Conservation (phyloP, 2,888 invertebrate species). For the Labia minor region DNA sequence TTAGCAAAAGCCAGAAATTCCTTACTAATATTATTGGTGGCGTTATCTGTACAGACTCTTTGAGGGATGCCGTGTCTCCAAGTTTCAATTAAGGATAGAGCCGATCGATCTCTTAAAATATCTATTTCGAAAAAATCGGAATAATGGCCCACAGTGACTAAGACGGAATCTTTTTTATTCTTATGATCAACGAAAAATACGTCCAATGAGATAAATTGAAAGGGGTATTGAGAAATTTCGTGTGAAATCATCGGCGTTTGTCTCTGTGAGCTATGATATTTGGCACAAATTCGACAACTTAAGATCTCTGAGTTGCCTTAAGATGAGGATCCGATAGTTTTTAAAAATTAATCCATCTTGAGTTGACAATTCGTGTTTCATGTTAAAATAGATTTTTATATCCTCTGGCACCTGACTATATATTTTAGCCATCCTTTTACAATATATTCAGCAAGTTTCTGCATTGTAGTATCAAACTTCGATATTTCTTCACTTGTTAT, state of each 20-base stretch:
- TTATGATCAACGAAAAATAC: slow-evolving; percentile 21
- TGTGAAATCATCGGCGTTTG: slow-evolving; percentile 22
- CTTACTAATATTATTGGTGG: slow-evolving; percentile 23
- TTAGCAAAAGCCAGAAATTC: slow-evolving; percentile 24
- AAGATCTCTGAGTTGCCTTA: slow-evolving; percentile 1
- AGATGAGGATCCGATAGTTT: slow-evolving; percentile 21
- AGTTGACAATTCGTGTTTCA: slow-evolving; percentile 20
- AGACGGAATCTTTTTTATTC: slow-evolving; percentile 19
- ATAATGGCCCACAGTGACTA: slow-evolving; percentile 27
- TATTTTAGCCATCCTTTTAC: neutral
- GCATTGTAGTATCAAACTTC: slow-evolving; percentile 1
- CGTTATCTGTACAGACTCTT: slow-evolving; percentile 24
- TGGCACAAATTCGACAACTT: neutral
- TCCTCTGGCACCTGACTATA: slow-evolving; percentile 1
- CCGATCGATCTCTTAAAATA: slow-evolving; percentile 22
- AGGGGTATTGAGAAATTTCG: slow-evolving; percentile 25
- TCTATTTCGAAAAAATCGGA: slow-evolving; percentile 28
- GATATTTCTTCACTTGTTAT: neutral
- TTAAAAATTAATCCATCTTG: slow-evolving; percentile 24
- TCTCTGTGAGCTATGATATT: slow-evolving; percentile 17
- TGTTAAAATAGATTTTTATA: slow-evolving; percentile 17
- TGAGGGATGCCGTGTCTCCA: slow-evolving; percentile 25
- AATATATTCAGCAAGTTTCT: neutral
- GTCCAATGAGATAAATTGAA: slow-evolving; percentile 25
- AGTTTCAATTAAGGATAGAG: slow-evolving; percentile 21